Conservation (phyloP, 2,113 vertebrate genomes). For the Siphamia tubifer region DNA sequence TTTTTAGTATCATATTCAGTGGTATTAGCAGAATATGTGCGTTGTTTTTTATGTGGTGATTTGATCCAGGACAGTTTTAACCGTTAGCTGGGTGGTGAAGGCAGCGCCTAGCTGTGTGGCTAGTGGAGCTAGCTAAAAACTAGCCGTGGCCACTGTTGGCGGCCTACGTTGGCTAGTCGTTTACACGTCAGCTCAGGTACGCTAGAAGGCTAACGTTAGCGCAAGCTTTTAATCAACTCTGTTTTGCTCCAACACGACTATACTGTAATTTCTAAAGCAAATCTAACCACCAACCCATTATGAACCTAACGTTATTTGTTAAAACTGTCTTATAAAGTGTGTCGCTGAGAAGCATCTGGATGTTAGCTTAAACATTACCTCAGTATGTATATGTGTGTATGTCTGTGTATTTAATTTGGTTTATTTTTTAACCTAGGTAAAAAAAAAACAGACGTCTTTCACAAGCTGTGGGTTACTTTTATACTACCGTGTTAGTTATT, state of each 20-base stretch:
- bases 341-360: background rate
- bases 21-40: background rate
- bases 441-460: background rate
- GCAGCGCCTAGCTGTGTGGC: conserved; percentile 6
- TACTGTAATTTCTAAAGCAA: no score
- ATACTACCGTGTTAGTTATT: background rate
- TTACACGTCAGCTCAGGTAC: conserved; percentile 72
- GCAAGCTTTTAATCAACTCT: background rate
- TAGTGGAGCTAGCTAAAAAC: background rate
- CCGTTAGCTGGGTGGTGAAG: conserved; percentile 37
- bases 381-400: no score
- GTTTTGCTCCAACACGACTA: rapidly evolving
- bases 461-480: background rate
- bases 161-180: conserved; percentile 52
- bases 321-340: background rate
- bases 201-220: conserved; percentile 2
- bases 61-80: conserved; percentile 3
- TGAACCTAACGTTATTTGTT: background rate
- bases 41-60: background rate
- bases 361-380: conserved; percentile 24
- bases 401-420: conserved; percentile 26
- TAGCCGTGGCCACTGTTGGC: conserved; percentile 42
- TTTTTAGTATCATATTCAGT: background rate
- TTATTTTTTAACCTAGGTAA: background rate
- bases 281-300: no score